A percentile compares a stretch with the other conserved stretches of the same genome.
Conservation (phyloP, 1,140 invertebrate genomes). For the Pseudomyrmex concolor region DNA sequence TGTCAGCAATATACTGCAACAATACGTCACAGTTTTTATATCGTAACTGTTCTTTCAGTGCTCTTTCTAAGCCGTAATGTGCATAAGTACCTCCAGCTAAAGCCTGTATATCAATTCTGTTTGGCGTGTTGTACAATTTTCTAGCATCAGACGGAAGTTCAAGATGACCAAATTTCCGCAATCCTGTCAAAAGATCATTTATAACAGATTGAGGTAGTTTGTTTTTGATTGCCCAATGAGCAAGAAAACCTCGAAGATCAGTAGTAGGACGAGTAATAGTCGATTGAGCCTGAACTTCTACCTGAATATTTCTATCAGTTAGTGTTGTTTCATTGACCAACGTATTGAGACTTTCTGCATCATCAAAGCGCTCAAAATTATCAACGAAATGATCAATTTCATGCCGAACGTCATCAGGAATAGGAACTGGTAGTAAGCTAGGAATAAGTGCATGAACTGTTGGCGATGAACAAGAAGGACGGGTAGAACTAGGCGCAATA, state of each 20-base stretch:
- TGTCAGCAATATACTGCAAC: neutral
- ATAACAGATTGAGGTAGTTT: neutral
- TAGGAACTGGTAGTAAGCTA: neutral
- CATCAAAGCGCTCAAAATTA: neutral
- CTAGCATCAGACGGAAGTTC: neutral
- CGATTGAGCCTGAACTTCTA: neutral
- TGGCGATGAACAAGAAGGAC: neutral
- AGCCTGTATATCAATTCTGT: neutral
- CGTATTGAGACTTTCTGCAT: neutral
- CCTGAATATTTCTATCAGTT: neutral
- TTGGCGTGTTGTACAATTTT: neutral
- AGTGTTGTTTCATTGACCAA: neutral
- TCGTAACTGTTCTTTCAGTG: neutral
- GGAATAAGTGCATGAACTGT: neutral
- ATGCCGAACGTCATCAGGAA: neutral
- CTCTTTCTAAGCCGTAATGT: neutral
- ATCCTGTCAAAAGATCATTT: neutral
- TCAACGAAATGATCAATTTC: neutral
- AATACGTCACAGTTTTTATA: neutral
- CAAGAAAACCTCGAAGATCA: neutral
- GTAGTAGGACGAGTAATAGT: neutral
- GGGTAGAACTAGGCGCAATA: neutral
- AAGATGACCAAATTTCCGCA: conserved; percentile 7
- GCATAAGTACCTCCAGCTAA: neutral
- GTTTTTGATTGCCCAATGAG: conserved; percentile 7